A percentile compares a stretch with the other conserved stretches of the same genome.
Conservation (phyloP, 2,888 invertebrate genomes). For the Tupiocoris notatus region DNA sequence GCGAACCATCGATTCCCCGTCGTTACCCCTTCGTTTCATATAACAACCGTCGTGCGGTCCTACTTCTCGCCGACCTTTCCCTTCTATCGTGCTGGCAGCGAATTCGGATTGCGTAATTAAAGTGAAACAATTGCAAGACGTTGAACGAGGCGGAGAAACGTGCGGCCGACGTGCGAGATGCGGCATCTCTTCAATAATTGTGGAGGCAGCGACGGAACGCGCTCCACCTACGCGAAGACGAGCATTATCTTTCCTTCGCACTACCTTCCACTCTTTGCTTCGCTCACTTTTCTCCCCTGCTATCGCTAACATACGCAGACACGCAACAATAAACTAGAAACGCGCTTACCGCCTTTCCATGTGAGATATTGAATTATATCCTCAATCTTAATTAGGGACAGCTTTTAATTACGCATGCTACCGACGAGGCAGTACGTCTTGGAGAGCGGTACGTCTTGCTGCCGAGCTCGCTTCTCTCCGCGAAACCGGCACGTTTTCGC, state of each 20-base stretch:
- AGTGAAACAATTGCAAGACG: neutral
- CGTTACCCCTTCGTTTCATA: too few relatives aligned
- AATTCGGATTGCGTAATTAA: constrained; percentile 14
- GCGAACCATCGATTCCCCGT: too few relatives aligned
- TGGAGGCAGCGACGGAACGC: neutral
- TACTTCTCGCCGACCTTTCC: too few relatives aligned
- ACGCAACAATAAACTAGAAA: neutral
- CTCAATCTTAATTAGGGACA: constrained; percentile 34
- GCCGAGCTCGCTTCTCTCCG: neutral
- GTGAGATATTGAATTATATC: constrained; percentile 27
- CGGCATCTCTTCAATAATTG: neutral
- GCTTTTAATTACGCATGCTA: constrained; percentile 27
- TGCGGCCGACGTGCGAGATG: neutral
- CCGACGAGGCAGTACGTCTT: neutral
- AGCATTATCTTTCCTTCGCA: neutral
- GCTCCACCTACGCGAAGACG: neutral
- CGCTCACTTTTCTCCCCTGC: neutral
- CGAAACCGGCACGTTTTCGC: neutral
- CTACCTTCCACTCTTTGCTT: neutral
- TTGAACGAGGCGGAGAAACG: neutral
- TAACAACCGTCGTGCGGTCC: too few relatives aligned
- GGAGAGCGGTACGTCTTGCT: neutral
- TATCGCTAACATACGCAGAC: neutral
- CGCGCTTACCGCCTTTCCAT: neutral
- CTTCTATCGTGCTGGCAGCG: too few relatives aligned